A percentile compares a stretch with the other conserved stretches of the same genome.
These are phyloP conservation scores for Leucopsar rothschildi DNA, from an alignment of 2,113 vertebrate genomes.

Conservation along the genomic window DNA sequence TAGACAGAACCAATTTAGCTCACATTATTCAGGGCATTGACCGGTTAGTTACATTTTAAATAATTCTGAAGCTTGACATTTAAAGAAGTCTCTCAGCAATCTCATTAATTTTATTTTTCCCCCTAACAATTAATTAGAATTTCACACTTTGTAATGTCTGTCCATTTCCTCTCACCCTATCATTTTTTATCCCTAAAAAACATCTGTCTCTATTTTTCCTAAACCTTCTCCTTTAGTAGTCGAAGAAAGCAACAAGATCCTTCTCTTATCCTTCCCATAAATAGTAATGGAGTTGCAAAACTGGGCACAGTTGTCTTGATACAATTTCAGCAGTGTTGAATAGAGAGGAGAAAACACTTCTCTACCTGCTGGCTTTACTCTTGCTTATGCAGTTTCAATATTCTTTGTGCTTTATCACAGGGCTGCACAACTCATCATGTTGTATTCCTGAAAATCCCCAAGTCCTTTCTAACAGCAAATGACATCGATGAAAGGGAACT, in stretches of 20 bases:
- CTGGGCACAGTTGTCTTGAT: neutral
- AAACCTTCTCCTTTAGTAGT: neutral
- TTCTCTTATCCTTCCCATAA: neutral
- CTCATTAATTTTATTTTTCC: neutral
- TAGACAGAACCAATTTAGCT: neutral
- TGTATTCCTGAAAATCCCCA: neutral
- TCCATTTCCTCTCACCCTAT: neutral
- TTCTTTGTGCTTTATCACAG: neutral
- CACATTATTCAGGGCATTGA: neutral
- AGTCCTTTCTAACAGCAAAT: neutral
- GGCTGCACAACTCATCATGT: neutral
- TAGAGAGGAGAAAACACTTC: no score
- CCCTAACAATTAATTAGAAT: neutral
- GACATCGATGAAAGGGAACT: neutral
- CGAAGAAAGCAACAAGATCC: neutral
- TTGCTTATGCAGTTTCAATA: neutral
- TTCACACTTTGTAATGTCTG: neutral
- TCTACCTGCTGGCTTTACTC: neutral
- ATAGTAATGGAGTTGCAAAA: neutral
- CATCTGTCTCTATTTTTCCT: neutral
- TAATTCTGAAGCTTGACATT: neutral
- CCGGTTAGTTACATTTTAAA: neutral
- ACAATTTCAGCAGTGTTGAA: neutral
- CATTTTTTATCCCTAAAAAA: neutral
- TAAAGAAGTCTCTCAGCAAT: neutral